Base-by-base conservation (phyloP, 2,888 invertebrate species). In the Perdita meconis region DNA sequence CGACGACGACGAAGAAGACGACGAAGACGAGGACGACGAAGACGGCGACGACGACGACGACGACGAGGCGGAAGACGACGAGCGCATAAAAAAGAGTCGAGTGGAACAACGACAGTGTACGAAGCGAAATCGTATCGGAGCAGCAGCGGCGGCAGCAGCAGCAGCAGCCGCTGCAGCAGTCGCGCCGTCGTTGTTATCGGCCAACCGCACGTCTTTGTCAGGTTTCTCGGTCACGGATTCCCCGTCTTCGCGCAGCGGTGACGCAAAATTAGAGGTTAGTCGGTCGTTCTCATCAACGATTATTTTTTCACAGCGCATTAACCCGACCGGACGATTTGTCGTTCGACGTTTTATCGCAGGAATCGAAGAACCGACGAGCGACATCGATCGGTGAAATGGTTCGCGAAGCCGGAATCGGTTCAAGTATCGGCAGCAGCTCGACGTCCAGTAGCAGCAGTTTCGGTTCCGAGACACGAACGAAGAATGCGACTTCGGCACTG, bases 361-460 rank as follows among this genome's bases (percentile, higher is more conserved):
- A 83, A 50, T 26, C 74, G 6, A 77, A 81, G 38, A 59, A 42
- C 44, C 83, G 85, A 55, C 77, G n/a, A n/a, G n/a, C 83, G 24
- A 72, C 76, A 24, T 84, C 83, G 4, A 36, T 69, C 1, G 87
- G 84, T 4, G 91, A 89, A 38, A 91, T 90, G 40, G 6, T 75
- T 8, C 22, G 34, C 13, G 76, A 75, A 24, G 26, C 30, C 4
- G 76, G 75, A 19, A 64, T 44, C n/a, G n/a, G n/a, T n/a, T n/a
- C n/a, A n/a, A n/a, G n/a, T n/a, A 94, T 94, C 83, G 94, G 94
- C 30, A 93, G 94, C 24, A 94, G 94, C 82, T 90, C 94, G 42
- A 94, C 94, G 34, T 94, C 94, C 0, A 93, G 93, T 0, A 93
- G 93, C 73, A 93, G 93, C 66, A 93, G 93, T 70, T 89, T 93